These are phyloP conservation scores for Octopus sinensis DNA, from an alignment of 1,140 invertebrate species.

Conservation along the genomic window DNA sequence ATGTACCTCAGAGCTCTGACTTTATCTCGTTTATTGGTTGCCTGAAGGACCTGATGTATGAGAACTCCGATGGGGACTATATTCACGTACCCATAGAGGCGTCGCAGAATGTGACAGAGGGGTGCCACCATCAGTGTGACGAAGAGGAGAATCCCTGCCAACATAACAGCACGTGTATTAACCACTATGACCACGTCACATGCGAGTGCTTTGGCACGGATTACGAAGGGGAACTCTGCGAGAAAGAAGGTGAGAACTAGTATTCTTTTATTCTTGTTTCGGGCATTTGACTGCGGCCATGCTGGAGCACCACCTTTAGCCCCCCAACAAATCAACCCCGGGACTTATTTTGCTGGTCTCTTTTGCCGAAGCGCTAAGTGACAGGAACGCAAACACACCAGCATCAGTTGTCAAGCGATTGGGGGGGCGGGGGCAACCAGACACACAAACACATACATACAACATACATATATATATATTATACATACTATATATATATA, in stretches of 20 bases:
- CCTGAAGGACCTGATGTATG: constrained; percentile 78
- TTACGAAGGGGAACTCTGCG: constrained; percentile 85
- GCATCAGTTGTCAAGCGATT: too few relatives aligned
- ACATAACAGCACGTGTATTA: constrained; percentile 40
- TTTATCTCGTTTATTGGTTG: constrained; percentile 90
- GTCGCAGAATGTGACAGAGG: constrained; percentile 29
- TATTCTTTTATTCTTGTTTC: background rate
- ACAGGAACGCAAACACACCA: too few relatives aligned
- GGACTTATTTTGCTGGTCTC: too few relatives aligned
- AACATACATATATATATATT: too few relatives aligned
- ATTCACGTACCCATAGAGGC: constrained; percentile 77
- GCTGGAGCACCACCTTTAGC: too few relatives aligned
- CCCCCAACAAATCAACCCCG: too few relatives aligned
- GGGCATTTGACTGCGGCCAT: too few relatives aligned
- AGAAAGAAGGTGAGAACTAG: constrained; percentile 72
- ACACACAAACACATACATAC: too few relatives aligned
- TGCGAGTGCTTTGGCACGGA: constrained; percentile 79
- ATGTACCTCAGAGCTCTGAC: constrained; percentile 63
- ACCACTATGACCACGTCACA: constrained; percentile 35
- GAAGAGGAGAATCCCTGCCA: constrained; percentile 32
- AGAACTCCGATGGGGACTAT: constrained; percentile 74
- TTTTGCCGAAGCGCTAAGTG: too few relatives aligned
- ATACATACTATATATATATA: too few relatives aligned
- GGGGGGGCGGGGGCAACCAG: too few relatives aligned
- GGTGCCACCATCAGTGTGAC: constrained; percentile 65